Evolutionary conservation across 2,113 vertebrate species (phyloP).

Genomic region (Brachyhypopomus occidentalis): DNA sequence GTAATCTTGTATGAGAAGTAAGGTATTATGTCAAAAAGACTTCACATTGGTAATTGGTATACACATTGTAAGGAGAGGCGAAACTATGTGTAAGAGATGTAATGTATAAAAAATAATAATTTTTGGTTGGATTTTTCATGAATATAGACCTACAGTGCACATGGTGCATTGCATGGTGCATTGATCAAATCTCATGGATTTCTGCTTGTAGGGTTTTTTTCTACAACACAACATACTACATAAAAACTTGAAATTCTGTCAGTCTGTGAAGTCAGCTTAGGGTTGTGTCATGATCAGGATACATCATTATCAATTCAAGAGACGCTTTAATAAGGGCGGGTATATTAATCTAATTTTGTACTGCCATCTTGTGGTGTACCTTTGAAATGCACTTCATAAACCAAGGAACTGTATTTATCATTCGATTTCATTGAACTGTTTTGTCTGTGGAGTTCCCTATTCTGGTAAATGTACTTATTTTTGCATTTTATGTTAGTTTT

Average conservation of each 20-base stretch:
- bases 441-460: neutral
- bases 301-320: too few relatives aligned
- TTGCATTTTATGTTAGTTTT: neutral
- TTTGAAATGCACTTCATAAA: neutral
- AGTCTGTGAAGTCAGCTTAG: neutral
- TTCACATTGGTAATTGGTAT: too few relatives aligned
- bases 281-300: neutral
- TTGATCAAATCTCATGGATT: too few relatives aligned
- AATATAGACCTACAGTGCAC: too few relatives aligned
- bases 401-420: neutral
- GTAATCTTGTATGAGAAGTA: too few relatives aligned
- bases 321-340: neutral
- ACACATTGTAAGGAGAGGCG: too few relatives aligned
- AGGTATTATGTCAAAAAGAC: too few relatives aligned
- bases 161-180: too few relatives aligned
- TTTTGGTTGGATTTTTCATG: too few relatives aligned
- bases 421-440: neutral
- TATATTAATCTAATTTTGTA: conserved; percentile 34
- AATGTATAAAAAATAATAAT: too few relatives aligned
- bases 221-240: neutral
- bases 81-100: too few relatives aligned
- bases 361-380: conserved; percentile 64
- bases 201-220: too few relatives aligned
- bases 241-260: neutral
- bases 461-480: neutral